Conservation (phyloP, 2,113 vertebrate genomes). For the Rhinolophus sinicus region DNA sequence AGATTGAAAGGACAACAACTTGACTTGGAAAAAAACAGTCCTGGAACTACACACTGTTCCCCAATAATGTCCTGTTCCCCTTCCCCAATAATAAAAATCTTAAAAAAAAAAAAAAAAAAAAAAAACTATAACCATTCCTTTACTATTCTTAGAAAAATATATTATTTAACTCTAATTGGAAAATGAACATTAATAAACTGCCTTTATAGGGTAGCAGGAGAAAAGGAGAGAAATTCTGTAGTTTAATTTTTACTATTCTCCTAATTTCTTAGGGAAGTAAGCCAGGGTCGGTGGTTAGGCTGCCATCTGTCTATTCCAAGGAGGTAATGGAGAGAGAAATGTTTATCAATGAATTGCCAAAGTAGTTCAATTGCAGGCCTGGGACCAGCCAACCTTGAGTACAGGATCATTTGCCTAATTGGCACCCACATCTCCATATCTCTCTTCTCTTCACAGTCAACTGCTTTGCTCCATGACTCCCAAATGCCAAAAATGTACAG, state of each 20-base stretch:
- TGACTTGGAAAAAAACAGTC: too few relatives aligned
- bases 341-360: not conserved
- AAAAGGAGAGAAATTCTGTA: conserved; percentile 30
- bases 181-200: conserved; percentile 18
- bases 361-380: not conserved
- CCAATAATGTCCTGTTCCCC: too few relatives aligned
- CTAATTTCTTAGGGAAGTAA: conserved; percentile 37
- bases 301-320: conserved; percentile 42
- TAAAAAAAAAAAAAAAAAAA: too few relatives aligned
- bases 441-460: not conserved
- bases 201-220: not conserved
- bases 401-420: not conserved
- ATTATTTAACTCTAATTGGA: conserved; percentile 15
- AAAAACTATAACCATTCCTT: conserved; percentile 1
- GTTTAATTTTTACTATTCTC: conserved; percentile 30
- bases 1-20: too few relatives aligned
- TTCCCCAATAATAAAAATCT: too few relatives aligned
- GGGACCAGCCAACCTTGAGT: not conserved
- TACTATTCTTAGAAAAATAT: conserved; percentile 45
- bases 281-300: not conserved
- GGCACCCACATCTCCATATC: not conserved
- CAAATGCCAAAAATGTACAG: conserved; percentile 41
- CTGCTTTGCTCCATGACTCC: not conserved
- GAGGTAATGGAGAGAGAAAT: conserved; percentile 57
- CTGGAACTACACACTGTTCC: too few relatives aligned